Conservation (phyloP, 1,140 invertebrate species). For the Caenorhabditis briggsae region DNA sequence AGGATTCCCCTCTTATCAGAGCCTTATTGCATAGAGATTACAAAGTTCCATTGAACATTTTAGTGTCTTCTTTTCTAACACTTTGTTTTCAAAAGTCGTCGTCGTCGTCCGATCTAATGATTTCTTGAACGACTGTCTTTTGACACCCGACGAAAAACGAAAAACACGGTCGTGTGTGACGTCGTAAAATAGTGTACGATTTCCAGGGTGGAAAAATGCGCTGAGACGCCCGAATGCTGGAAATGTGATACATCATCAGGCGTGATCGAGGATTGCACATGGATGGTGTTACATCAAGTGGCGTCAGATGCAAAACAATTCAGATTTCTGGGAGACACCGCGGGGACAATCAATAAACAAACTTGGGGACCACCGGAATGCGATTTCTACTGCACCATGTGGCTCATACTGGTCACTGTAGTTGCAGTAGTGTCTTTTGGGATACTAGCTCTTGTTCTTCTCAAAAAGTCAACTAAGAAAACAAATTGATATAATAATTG, state of each 20-base stretch:
- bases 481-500: too few species aligned
- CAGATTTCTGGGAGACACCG: conserved; percentile 5
- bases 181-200: conserved; percentile 21
- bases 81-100: conserved; percentile 39
- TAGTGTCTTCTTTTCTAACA: background rate
- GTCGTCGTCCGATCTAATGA: conserved; percentile 24
- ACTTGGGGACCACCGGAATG: conserved; percentile 37
- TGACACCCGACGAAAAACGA: background rate
- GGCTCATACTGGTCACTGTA: background rate
- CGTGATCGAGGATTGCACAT: conserved; percentile 40
- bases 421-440: conserved; percentile 4
- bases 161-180: conserved; percentile 17
- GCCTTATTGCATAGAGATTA: background rate
- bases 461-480: conserved; percentile 26
- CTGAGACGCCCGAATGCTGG: conserved; percentile 46
- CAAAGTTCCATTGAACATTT: conserved; percentile 49
- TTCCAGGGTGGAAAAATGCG: conserved; percentile 47
- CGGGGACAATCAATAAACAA: conserved; percentile 18
- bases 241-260: conserved; percentile 53
- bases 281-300: conserved; percentile 53
- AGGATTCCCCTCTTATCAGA: conserved; percentile 17
- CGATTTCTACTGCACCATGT: conserved; percentile 34
- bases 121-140: conserved; percentile 49
- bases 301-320: conserved; percentile 30
- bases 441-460: background rate